A percentile compares a stretch with the other conserved stretches of the same genome.
phyloP scores from a whole-genome alignment of 2,888 invertebrate species.

The Sinohyriopsis cumingii region DNA sequence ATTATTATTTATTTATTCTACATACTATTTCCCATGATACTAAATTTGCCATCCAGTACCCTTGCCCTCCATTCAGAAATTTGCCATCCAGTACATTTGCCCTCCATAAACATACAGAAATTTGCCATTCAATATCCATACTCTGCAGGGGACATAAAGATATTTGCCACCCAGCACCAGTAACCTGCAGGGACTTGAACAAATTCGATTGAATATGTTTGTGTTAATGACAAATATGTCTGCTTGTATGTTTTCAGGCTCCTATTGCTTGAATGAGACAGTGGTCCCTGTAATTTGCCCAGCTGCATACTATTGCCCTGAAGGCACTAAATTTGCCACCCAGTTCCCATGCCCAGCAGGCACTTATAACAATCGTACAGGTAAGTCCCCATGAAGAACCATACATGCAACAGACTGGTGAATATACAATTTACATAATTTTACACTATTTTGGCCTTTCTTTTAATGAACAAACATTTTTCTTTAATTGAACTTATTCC shows the following conservation, averaged over 20 bases:
- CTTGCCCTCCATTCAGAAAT: too few relatives aligned
- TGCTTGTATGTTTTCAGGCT: constrained; percentile 45
- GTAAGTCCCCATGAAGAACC: constrained; percentile 28
- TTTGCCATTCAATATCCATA: too few relatives aligned
- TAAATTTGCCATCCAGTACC: too few relatives aligned
- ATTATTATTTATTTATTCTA: too few relatives aligned
- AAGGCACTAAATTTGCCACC: constrained; percentile 55
- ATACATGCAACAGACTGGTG: not conserved
- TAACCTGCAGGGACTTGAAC: too few relatives aligned
- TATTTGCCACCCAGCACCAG: too few relatives aligned
- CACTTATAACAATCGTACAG: constrained; percentile 67
- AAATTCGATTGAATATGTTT: not conserved
- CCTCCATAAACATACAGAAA: too few relatives aligned
- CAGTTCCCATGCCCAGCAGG: constrained; percentile 68
- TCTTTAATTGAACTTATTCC: too few relatives aligned
- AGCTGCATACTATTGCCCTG: constrained; percentile 65
- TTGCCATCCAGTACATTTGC: too few relatives aligned
- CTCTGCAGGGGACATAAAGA: too few relatives aligned
- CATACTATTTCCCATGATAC: too few relatives aligned
- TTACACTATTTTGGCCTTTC: not conserved
- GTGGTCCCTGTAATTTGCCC: constrained; percentile 60
- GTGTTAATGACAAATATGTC: not conserved
- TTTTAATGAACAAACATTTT: not conserved
- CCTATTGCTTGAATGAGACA: constrained; percentile 65
- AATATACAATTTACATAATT: not conserved